Evolutionary conservation across 2,888 invertebrate species (phyloP), one percentile per base, ranked within the genome.

Genomic region (Allophyes oxyacanthae): DNA sequence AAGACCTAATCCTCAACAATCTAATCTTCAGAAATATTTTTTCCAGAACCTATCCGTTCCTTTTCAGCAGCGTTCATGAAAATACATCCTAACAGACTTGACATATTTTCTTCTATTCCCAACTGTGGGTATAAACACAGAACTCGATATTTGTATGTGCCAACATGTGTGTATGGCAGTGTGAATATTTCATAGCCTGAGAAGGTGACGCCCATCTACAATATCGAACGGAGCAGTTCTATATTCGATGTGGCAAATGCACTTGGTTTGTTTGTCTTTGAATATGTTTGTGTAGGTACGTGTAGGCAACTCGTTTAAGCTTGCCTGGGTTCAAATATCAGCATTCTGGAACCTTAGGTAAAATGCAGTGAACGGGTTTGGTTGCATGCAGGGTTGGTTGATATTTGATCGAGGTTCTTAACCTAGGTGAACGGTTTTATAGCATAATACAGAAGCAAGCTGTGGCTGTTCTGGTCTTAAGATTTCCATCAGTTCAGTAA

Each of bases 171-270:
- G 66, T 70, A 58, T 53, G 46, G 40, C 20, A 33, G n/a, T 42
- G 28, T 73, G 64, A 59, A 74, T 68, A 73, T 67, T 74, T 74
- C 64, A 73, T 74, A 56, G 8, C 26, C 14, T 11, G 36, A 64
- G 54, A 64, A 51, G 67, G 44, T 57, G 59, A 51, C 72, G 57
- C 38, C 59, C 38, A 32, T 28, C 46, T 52, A 52, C 44, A 54
- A 58, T 66, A 73, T 67, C 53, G 54, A 73, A 61, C 61, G 45
- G 26, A 15, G 43, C 58, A 46, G 64, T 69, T 51, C 43, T 67
- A 43, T 65, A 56, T 72, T 60, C 51, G 36, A 49, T 43, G 34
- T 56, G 38, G 56, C 51, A 40, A 69, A 52, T 69, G 62, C 52
- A 62, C 41, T 52, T 50, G 41, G 44, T 44, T 51, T 66, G 56